Percentiles rank a stretch among this genome's conserved stretches.
Evolutionary conservation across 2,888 invertebrate genomes (phyloP).

Genomic region (Netelia inedita): DNA sequence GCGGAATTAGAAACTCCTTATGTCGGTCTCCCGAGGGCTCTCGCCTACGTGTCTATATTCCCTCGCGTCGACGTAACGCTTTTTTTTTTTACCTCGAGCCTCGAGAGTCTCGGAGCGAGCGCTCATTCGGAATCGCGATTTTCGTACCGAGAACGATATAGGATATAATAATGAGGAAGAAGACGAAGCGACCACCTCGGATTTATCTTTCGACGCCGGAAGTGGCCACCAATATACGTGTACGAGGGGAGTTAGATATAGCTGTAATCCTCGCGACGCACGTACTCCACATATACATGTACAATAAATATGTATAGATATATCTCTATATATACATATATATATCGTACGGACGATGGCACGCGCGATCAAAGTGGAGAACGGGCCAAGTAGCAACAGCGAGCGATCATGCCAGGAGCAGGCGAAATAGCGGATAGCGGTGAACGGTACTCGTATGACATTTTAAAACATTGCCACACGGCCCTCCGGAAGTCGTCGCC

Average conservation of each 20-base stretch:
- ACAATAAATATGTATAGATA: neutral
- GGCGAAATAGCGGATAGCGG: constrained; percentile 41
- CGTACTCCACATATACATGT: constrained; percentile 33
- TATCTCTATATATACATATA: constrained; percentile 19
- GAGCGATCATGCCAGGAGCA: constrained; percentile 44
- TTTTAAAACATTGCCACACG: constrained; percentile 74
- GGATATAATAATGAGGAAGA: constrained; percentile 18
- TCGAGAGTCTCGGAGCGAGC: no score
- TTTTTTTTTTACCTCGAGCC: neutral
- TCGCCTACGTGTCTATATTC: neutral
- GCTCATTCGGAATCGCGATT: no score
- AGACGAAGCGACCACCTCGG: constrained; percentile 42
- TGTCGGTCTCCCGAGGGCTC: constrained; percentile 35
- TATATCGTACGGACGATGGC: constrained; percentile 39
- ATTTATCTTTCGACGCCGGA: constrained; percentile 61
- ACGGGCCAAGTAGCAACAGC: constrained; percentile 40
- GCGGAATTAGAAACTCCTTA: constrained; percentile 67
- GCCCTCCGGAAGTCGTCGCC: constrained; percentile 76
- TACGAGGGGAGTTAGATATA: constrained; percentile 17
- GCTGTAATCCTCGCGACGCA: constrained; percentile 47
- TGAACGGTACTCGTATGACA: constrained; percentile 74
- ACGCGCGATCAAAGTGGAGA: constrained; percentile 62
- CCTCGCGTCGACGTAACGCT: constrained; percentile 38
- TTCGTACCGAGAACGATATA: constrained; percentile 21
- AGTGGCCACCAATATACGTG: constrained; percentile 38